phyloP scores from a whole-genome alignment of 1,140 invertebrate genomes.

The Pseudomyrmex concolor region DNA sequence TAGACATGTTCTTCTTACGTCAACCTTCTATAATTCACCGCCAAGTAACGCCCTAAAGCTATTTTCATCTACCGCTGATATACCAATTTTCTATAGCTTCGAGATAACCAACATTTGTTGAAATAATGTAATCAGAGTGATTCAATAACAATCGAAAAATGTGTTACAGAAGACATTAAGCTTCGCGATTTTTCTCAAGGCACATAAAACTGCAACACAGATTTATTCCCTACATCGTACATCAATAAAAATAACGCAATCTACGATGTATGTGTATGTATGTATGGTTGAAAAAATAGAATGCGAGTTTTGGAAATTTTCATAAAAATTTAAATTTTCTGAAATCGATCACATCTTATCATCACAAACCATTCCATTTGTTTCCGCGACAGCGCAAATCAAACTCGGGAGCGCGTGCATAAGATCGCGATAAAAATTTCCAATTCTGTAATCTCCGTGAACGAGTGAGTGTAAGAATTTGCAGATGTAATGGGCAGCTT shows the following conservation, averaged over 20 bases:
- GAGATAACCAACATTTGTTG: constrained; percentile 7
- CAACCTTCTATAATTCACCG: constrained; percentile 47
- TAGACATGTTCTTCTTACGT: constrained; percentile 25
- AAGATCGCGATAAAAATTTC: constrained; percentile 21
- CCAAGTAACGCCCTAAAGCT: constrained; percentile 28
- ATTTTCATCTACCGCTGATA: constrained; percentile 32
- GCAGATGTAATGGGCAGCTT: constrained; percentile 19
- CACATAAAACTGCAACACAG: constrained; percentile 39
- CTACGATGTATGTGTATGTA: too few species aligned
- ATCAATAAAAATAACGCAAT: constrained; percentile 36
- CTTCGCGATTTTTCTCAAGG: constrained; percentile 11
- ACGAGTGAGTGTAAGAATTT: neutral
- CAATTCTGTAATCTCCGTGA: constrained; percentile 2
- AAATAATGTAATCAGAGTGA: constrained; percentile 15
- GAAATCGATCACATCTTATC: constrained; percentile 24
- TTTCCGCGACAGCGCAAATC: constrained; percentile 10
- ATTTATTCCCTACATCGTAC: constrained; percentile 4
- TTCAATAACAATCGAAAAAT: constrained; percentile 46
- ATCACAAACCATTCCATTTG: constrained; percentile 30
- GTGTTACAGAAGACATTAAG: constrained; percentile 43
- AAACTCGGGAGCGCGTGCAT: neutral
- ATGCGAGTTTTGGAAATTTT: neutral
- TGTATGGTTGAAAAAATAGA: neutral
- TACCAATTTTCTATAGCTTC: neutral
- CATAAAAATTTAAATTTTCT: neutral